Conservation (phyloP, 2,797 vertebrate genomes). For the Sebastes matsubarae region DNA sequence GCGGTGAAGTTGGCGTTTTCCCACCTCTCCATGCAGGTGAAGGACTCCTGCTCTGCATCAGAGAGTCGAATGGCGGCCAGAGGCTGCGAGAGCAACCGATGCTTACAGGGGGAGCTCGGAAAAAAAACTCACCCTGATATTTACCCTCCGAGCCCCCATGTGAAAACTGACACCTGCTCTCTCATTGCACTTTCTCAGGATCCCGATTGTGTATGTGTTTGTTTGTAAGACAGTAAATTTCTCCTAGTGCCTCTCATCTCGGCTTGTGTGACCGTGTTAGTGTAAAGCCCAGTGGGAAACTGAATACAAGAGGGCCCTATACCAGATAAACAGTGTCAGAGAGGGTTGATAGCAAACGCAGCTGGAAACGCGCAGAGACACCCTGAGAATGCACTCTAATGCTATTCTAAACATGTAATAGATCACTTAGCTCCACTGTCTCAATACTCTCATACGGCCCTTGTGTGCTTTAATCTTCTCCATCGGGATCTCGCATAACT, state of each 20-base stretch:
- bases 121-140: conserved; percentile 45
- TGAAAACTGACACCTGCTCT: conserved; percentile 84
- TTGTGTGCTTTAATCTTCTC: conserved; percentile 39
- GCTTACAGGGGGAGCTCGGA: neutral
- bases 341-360: conserved; percentile 71
- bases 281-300: conserved; percentile 70
- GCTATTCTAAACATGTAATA: conserved; percentile 74
- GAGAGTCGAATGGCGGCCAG: conserved; percentile 3
- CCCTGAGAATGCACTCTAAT: conserved; percentile 72
- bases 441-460: conserved; percentile 30
- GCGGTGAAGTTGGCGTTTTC: conserved; percentile 34
- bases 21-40: conserved; percentile 68
- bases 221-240: conserved; percentile 75
- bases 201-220: conserved; percentile 67
- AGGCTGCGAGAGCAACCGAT: conserved; percentile 48
- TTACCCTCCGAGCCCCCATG: conserved; percentile 69
- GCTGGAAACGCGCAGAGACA: conserved; percentile 67
- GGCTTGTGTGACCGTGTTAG: conserved; percentile 29
- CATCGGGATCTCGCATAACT: conserved; percentile 16
- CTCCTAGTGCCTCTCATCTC: conserved; percentile 59
- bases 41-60: neutral
- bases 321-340: conserved; percentile 73
- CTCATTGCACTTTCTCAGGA: conserved; percentile 82
- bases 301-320: conserved; percentile 49
- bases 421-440: conserved; percentile 72